These are phyloP conservation scores for Zosterops lateralis DNA, from an alignment of 2,113 vertebrate species.

Conservation along the genomic window DNA sequence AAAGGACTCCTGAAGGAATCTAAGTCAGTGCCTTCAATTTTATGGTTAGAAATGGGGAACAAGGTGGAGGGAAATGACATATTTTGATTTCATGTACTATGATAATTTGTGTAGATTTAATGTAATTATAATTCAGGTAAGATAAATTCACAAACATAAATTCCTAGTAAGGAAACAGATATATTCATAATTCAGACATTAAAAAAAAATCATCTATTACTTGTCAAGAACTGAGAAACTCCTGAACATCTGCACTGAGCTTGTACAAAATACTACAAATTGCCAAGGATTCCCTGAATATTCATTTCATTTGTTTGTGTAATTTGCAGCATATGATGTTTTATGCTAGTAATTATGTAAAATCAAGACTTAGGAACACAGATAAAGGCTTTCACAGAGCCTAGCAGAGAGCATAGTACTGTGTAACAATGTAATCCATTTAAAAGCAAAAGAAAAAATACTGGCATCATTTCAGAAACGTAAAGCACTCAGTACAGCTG, in stretches of 20 bases:
- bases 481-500: neutral
- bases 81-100: neutral
- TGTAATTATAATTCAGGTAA: neutral
- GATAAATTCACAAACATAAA: neutral
- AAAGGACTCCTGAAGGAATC: neutral
- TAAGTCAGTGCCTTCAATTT: neutral
- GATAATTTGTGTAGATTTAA: neutral
- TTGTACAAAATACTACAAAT: slow-evolving; percentile 19
- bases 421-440: neutral
- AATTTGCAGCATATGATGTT: neutral
- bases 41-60: neutral
- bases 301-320: slow-evolving; percentile 8
- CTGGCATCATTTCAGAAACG: neutral
- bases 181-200: neutral
- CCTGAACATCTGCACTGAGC: neutral
- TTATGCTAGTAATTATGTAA: slow-evolving; percentile 25
- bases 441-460: neutral
- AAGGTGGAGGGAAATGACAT: neutral
- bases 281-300: slow-evolving; percentile 14
- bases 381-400: neutral
- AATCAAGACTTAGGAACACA: neutral
- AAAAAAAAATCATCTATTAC: neutral
- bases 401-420: neutral
- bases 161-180: neutral
- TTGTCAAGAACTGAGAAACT: neutral